phyloP scores from a whole-genome alignment of 2,797 vertebrate species.

The Macrochelys suwanniensis region DNA sequence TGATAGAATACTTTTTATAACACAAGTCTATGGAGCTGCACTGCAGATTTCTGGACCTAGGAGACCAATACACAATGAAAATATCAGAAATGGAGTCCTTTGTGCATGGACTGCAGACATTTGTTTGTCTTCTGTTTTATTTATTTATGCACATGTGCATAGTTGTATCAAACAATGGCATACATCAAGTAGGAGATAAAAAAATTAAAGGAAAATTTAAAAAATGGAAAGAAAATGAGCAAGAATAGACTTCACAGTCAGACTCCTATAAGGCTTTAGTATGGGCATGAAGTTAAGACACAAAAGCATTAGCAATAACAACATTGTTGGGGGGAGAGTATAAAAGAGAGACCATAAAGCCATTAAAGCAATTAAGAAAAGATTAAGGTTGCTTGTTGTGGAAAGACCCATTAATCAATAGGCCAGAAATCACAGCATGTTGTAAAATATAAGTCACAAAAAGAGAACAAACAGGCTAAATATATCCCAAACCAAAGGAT shows the following conservation, averaged over 20 bases:
- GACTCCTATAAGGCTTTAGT: constrained; percentile 67
- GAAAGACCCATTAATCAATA: constrained; percentile 85
- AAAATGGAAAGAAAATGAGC: constrained; percentile 62
- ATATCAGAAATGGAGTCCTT: not conserved
- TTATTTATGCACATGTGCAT: constrained; percentile 62
- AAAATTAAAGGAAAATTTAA: constrained; percentile 64
- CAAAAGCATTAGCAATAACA: constrained; percentile 82
- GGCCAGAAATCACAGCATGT: constrained; percentile 85
- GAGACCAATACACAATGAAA: not conserved
- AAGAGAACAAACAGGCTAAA: constrained; percentile 71
- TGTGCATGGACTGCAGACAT: not conserved
- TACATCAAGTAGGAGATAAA: constrained; percentile 44
- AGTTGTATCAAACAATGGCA: constrained; percentile 52
- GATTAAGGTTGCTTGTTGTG: constrained; percentile 84
- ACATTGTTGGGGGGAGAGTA: constrained; percentile 78
- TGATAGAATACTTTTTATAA: not conserved
- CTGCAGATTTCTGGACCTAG: constrained; percentile 7
- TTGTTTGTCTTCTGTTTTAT: constrained; percentile 34
- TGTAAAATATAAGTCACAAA: constrained; percentile 78
- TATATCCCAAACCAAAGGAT: constrained; percentile 68
- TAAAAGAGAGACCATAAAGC: constrained; percentile 79
- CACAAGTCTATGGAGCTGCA: not conserved
- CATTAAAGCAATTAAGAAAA: constrained; percentile 87
- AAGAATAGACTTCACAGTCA: constrained; percentile 76
- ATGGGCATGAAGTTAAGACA: constrained; percentile 81